Conservation (phyloP, 2,888 invertebrate genomes). For the Cepaea hortensis region DNA sequence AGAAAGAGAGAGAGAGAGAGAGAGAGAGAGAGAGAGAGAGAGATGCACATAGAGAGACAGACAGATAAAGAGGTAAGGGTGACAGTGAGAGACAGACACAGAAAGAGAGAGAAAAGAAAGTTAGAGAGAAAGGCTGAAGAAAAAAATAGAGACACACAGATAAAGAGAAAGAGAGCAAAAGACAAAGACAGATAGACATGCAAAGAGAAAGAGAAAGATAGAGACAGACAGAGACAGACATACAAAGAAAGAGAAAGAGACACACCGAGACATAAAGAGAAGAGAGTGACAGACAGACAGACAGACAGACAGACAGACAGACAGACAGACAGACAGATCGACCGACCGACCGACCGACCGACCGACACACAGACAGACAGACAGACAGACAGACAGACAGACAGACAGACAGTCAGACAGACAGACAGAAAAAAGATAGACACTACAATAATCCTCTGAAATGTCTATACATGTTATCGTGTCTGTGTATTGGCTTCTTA, state of each 20-base stretch:
- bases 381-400: constrained; percentile 25
- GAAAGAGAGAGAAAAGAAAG: background rate
- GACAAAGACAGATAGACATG: background rate
- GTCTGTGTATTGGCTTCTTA: no score
- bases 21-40: background rate
- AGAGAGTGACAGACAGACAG: background rate
- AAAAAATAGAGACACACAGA: no score
- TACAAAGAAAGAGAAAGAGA: no score
- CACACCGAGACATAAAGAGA: no score
- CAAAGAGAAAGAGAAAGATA: background rate
- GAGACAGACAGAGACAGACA: no score
- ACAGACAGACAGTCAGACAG: background rate
- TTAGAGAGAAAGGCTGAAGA: no score
- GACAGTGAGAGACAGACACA: background rate
- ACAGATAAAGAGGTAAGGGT: no score
- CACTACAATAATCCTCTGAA: no score
- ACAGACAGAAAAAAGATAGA: background rate
- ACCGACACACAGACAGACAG: constrained; percentile 18
- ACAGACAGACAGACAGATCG: background rate
- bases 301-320: background rate
- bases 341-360: background rate
- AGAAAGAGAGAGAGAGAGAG: background rate
- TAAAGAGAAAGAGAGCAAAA: no score
- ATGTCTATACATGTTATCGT: no score
- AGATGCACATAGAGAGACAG: background rate